These are phyloP conservation scores for Chrysotoxum bicinctum DNA, from an alignment of 2,888 invertebrate genomes.

Conservation along the genomic window DNA sequence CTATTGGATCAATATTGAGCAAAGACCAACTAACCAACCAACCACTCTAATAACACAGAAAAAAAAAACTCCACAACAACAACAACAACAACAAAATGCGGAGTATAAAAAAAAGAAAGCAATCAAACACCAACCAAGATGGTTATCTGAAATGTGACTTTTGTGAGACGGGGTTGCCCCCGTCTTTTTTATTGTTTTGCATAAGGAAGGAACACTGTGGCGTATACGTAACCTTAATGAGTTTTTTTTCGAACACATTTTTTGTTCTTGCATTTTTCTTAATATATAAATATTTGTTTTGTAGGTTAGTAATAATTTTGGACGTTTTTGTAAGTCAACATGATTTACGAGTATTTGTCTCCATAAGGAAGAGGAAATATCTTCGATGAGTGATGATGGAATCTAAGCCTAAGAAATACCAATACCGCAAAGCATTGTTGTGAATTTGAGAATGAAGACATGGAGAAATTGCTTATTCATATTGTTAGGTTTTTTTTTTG, in stretches of 20 bases:
- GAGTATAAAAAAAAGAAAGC: slow-evolving; percentile 23
- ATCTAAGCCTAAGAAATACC: slow-evolving; percentile 13
- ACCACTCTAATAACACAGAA: slow-evolving; percentile 16
- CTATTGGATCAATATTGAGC: slow-evolving; percentile 63
- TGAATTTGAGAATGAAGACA: neutral
- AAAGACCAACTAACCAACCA: slow-evolving; percentile 22
- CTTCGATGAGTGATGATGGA: neutral
- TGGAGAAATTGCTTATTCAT: neutral
- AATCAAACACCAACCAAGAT: slow-evolving; percentile 67
- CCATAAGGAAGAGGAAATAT: neutral
- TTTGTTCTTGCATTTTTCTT: slow-evolving; percentile 5
- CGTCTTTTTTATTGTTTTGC: neutral
- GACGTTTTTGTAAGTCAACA: slow-evolving; percentile 34
- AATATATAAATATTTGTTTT: neutral
- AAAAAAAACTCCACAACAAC: neutral
- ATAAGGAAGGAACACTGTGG: slow-evolving; percentile 44
- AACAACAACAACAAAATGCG: slow-evolving; percentile 21
- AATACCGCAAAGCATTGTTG: slow-evolving; percentile 6
- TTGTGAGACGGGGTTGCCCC: neutral
- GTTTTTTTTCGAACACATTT: slow-evolving; percentile 40
- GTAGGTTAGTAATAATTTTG: slow-evolving; percentile 1
- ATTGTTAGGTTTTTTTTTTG: neutral
- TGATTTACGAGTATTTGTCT: slow-evolving; percentile 62
- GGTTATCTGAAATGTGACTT: slow-evolving; percentile 68
- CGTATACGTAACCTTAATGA: slow-evolving; percentile 71